A percentile compares a stretch with the other conserved stretches of the same genome.
Evolutionary conservation across 2,797 vertebrate genomes (phyloP).

Genomic region (Sylvilagus floridanus): DNA sequence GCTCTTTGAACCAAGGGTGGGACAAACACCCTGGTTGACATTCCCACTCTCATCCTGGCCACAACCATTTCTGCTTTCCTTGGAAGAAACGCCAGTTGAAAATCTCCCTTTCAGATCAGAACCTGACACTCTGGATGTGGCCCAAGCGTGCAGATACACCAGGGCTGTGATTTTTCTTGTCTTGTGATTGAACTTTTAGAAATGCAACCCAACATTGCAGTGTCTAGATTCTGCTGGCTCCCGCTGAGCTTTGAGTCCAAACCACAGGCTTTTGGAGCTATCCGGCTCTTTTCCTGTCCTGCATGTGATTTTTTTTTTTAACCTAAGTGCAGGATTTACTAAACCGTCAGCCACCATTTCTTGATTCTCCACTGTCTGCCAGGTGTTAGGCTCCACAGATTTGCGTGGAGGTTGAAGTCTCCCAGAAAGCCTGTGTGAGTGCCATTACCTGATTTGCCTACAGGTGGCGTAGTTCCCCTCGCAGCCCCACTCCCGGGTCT

Average conservation of each 20-base stretch:
- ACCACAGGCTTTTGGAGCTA: not conserved
- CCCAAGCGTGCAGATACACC: not conserved
- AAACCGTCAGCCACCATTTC: not conserved
- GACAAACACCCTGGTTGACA: not conserved
- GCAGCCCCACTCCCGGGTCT: not conserved
- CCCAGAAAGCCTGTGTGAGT: not conserved
- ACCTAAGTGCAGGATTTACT: constrained; percentile 39
- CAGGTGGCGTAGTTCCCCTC: too few species aligned
- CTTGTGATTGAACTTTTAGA: constrained; percentile 9
- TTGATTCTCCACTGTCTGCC: not conserved
- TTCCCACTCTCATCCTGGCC: not conserved
- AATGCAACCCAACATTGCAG: not conserved
- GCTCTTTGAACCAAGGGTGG: not conserved
- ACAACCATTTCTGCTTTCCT: not conserved
- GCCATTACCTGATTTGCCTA: not conserved
- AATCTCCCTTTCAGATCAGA: not conserved
- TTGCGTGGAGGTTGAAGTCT: not conserved
- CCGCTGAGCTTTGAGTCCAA: constrained; percentile 7
- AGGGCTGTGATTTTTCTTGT: constrained; percentile 39
- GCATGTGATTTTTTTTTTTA: not conserved
- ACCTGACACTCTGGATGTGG: not conserved
- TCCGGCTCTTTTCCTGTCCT: constrained; percentile 30
- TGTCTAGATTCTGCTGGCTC: not conserved
- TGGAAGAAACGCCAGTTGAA: not conserved
- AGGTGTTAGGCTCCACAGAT: not conserved